phyloP scores from a whole-genome alignment of 2,797 vertebrate species.

The Ambastaia sidthimunki region DNA sequence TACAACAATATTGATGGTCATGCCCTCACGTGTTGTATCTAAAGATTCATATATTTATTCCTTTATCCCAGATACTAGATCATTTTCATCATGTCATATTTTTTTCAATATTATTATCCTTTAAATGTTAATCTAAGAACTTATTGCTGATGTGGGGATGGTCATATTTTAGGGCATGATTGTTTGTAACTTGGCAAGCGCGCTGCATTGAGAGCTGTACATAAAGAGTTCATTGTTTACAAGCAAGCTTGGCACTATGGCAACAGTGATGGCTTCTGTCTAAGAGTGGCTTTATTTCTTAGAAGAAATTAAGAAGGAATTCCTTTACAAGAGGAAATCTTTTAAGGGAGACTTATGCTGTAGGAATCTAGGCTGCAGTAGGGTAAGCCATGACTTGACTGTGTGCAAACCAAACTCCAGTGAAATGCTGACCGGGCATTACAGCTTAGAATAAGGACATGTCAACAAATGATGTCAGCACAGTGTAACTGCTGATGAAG shows the following conservation, averaged over 20 bases:
- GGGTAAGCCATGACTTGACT: slow-evolving; percentile 30
- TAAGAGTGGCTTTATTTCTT: slow-evolving; percentile 47
- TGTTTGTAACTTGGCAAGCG: slow-evolving; percentile 51
- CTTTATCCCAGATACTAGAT: slow-evolving; percentile 41
- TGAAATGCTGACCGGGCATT: slow-evolving; percentile 59
- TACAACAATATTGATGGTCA: slow-evolving; percentile 55
- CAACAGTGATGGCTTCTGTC: slow-evolving; percentile 68
- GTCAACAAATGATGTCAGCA: slow-evolving; percentile 54
- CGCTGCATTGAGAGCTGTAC: slow-evolving; percentile 63
- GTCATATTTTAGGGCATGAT: slow-evolving; percentile 43
- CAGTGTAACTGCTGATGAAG: slow-evolving; percentile 62
- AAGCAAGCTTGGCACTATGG: slow-evolving; percentile 72
- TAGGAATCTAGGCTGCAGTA: slow-evolving; percentile 21
- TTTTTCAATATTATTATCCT: slow-evolving; percentile 54
- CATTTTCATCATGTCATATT: slow-evolving; percentile 48
- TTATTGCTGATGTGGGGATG: slow-evolving; percentile 36
- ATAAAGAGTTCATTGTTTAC: slow-evolving; percentile 74
- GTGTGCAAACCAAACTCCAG: slow-evolving; percentile 20
- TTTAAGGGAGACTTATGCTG: slow-evolving; percentile 33
- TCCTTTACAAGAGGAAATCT: slow-evolving; percentile 50
- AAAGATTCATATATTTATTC: slow-evolving; percentile 42
- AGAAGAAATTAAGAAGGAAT: slow-evolving; percentile 35
- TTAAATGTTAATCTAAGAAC: slow-evolving; percentile 41
- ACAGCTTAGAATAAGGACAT: slow-evolving; percentile 45
- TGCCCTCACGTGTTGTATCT: slow-evolving; percentile 47